A percentile compares a stretch with the other conserved stretches of the same genome.
Conservation (phyloP, 1,140 invertebrate genomes). For the silkworm (Bombyx mori) region ASM3026992v2 NC_085113.1:4253501-4254000, state of each 20-base stretch:
- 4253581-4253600: too few species aligned
- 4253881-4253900: background rate
- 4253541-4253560: too few species aligned
- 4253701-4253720: slow-evolving; percentile 1
- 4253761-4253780: slow-evolving; percentile 45
- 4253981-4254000: too few species aligned
- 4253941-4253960: background rate
- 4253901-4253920: too few species aligned
- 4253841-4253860: background rate
- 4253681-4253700: slow-evolving; percentile 4
- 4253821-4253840: slow-evolving; percentile 18
- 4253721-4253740: slow-evolving; percentile 25
- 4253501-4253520: too few species aligned
- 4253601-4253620: too few species aligned
- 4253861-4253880: background rate
- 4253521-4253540: too few species aligned
- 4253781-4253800: slow-evolving; percentile 51
- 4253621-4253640: too few species aligned
- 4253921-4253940: background rate
- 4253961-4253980: too few species aligned
- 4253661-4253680: too few species aligned
- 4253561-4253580: too few species aligned
- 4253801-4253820: slow-evolving; percentile 30
- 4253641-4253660: too few species aligned
- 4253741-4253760: slow-evolving; percentile 46